Evolutionary conservation across 2,888 invertebrate genomes (phyloP), one percentile per base, ranked within the genome.

Genomic region (Tetranychus truncatus): DNA sequence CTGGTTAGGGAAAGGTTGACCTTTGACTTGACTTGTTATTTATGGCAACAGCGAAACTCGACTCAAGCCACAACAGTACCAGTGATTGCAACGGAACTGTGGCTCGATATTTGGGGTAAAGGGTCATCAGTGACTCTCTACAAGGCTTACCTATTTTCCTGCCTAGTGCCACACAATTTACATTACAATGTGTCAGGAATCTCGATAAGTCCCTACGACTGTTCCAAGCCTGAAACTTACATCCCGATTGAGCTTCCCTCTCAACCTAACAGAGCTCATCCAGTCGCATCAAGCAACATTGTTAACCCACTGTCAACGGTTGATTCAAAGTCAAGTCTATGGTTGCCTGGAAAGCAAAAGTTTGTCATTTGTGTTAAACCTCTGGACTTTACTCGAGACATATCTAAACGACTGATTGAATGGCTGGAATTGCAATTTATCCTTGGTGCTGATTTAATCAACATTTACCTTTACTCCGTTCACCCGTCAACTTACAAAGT

Each of bases 361-460:
- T 88, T 89, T 78, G 88, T 87, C 15, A 83, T 89, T 71, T 90
- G 89, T 80, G 88, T 89, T 1, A 89, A 89, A 82, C 89, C 89
- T 75, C 82, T 90, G 82, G 85, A 87, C 79, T 89, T 88, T 76
- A 77, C 79, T 45, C 77, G 91, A 81, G 94, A 95, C 83, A 84
- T 93, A 2, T 92, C 92, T 0, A 89, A 91, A 21, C 86, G 92
- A 4, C 85, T 95, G 34, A 88, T 95, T 74, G 95, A 95, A 83
- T 95, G 95, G 95, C 89, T 95, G 80, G 94, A 95, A 82, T 85
- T 92, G 77, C 85, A 94, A 66, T 87, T 88, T 45, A 84, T 92
- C 66, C 85, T 95, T 71, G 95, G 95, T 5, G 94, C 92, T 0
- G 90, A 92, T 81, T 91, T 91, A 81, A 88, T 94, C 46, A 92